Percentiles rank a stretch among this genome's conserved stretches.
Conservation (phyloP, 2,113 vertebrate species). For the Sebastes fasciatus region DNA sequence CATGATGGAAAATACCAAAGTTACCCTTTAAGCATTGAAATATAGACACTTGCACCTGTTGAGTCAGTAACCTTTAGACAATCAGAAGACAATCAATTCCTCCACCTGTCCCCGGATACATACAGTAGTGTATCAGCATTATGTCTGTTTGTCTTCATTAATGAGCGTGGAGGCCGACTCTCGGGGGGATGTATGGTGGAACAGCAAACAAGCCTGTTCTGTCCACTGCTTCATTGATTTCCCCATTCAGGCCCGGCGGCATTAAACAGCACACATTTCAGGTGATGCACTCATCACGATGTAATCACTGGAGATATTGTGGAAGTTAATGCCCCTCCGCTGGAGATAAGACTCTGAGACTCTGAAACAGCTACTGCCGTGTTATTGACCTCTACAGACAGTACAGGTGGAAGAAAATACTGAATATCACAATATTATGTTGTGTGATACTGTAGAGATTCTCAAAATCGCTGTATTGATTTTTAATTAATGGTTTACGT, state of each 20-base stretch:
- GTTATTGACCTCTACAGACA: too few species aligned
- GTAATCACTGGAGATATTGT: conserved; percentile 44
- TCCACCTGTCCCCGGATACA: not conserved
- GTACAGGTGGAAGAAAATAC: too few species aligned
- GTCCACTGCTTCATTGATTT: conserved; percentile 66
- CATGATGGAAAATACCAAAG: too few species aligned
- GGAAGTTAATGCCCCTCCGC: conserved; percentile 10
- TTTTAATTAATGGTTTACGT: too few species aligned
- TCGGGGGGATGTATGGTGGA: conserved; percentile 21
- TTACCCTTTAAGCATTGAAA: not conserved
- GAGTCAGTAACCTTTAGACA: conserved; percentile 24
- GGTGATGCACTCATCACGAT: conserved; percentile 45
- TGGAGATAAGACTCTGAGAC: not conserved
- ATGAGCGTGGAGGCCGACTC: conserved; percentile 6
- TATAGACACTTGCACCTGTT: not conserved
- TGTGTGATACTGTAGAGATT: too few species aligned
- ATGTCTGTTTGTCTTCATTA: conserved; percentile 54
- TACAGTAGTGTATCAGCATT: conserved; percentile 25
- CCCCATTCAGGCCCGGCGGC: conserved; percentile 25
- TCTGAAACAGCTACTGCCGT: not conserved
- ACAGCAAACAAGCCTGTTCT: conserved; percentile 50
- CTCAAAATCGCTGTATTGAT: too few species aligned
- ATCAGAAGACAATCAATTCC: not conserved
- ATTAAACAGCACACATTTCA: conserved; percentile 47
- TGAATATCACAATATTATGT: too few species aligned